Percentiles rank a stretch among this genome's conserved stretches.
Evolutionary conservation across 1,140 invertebrate species (phyloP).

Genomic region (Procambarus clarkii): DNA sequence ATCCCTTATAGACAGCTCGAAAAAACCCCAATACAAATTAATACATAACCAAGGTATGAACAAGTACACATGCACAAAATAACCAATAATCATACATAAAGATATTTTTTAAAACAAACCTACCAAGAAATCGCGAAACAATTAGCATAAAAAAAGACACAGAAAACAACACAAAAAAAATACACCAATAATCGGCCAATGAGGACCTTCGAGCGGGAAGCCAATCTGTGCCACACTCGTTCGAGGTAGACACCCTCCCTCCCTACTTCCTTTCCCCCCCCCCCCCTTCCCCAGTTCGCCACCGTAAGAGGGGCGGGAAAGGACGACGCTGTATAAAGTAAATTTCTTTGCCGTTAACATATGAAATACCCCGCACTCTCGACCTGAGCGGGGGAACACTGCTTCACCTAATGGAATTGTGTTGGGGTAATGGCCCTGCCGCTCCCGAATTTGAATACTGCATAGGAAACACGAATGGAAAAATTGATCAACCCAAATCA

Average conservation of each 20-base stretch:
- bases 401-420: conserved; percentile 65
- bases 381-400: conserved; percentile 31
- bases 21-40: no score
- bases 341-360: conserved; percentile 66
- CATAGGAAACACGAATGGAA: conserved; percentile 68
- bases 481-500: conserved; percentile 70
- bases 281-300: background rate
- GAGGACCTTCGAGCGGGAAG: background rate
- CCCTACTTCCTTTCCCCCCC: no score
- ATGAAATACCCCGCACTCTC: conserved; percentile 57
- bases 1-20: no score
- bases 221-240: conserved; percentile 18
- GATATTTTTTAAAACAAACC: no score
- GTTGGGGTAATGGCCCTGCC: conserved; percentile 65
- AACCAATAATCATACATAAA: no score
- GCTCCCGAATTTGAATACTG: conserved; percentile 68
- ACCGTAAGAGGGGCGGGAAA: conserved; percentile 31
- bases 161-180: background rate
- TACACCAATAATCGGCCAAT: conserved; percentile 18
- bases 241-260: no score
- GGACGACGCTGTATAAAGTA: conserved; percentile 35
- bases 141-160: conserved; percentile 22
- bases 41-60: no score
- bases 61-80: no score
- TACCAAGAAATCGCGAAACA: background rate